phyloP scores from a whole-genome alignment of 1,140 invertebrate species.

The Hypothenemus hampei region DNA sequence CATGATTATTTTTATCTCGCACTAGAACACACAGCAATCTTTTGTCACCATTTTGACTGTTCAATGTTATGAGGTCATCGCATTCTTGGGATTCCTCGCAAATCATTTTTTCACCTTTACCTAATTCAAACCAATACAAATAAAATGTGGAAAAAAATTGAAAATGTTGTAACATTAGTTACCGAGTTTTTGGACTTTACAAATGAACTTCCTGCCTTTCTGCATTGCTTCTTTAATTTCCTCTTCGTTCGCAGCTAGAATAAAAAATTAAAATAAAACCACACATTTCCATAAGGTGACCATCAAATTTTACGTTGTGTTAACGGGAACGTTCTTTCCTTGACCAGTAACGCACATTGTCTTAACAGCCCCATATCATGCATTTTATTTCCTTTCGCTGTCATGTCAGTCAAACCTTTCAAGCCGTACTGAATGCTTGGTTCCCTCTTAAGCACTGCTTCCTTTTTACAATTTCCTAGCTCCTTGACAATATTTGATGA shows the following conservation, averaged over 20 bases:
- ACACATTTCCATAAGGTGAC: background rate
- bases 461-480: too few relatives aligned
- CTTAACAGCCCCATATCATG: slow-evolving; percentile 15
- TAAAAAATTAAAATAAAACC: background rate
- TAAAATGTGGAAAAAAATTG: background rate
- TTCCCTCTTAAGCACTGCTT: background rate
- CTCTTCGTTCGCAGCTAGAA: slow-evolving; percentile 16
- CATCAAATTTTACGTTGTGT: background rate
- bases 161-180: background rate
- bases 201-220: slow-evolving; percentile 8
- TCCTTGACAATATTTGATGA: too few relatives aligned
- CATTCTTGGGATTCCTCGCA: background rate
- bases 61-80: background rate
- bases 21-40: slow-evolving; percentile 5
- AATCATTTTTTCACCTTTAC: slow-evolving; percentile 15
- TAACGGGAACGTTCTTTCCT: background rate
- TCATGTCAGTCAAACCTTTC: slow-evolving; percentile 1
- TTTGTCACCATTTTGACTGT: background rate
- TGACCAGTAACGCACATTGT: slow-evolving; percentile 4
- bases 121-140: background rate
- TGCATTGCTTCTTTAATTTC: slow-evolving; percentile 4
- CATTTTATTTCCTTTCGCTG: background rate
- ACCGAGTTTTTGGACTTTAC: slow-evolving; percentile 21
- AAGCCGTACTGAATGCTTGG: slow-evolving; percentile 16
- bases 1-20: slow-evolving; percentile 2